A percentile compares a stretch with the other conserved stretches of the same genome.
These are phyloP conservation scores for Pseudolycoriella hygida DNA, from an alignment of 2,888 invertebrate genomes.

Conservation along the genomic window DNA sequence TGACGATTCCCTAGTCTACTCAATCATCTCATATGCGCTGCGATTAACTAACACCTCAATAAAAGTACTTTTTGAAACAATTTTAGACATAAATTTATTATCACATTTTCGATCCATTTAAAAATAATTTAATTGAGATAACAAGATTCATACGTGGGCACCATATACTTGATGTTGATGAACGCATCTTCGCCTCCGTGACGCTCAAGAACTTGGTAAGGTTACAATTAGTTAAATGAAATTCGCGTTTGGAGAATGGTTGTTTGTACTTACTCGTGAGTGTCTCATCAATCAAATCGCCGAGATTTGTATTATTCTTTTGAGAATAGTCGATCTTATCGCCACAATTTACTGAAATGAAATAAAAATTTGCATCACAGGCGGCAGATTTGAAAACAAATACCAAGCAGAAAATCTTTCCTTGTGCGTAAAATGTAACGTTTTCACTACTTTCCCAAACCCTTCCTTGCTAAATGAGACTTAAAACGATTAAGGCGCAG, in stretches of 20 bases:
- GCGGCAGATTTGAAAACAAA: constrained; percentile 1
- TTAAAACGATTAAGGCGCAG: too few species aligned
- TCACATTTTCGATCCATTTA: too few species aligned
- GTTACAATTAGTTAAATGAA: too few species aligned
- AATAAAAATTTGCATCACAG: too few species aligned
- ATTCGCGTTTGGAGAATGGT: too few species aligned
- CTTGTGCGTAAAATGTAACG: neutral
- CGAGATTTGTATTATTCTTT: constrained; percentile 69
- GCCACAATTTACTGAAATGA: constrained; percentile 62
- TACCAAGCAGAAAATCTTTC: neutral
- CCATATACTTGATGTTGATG: constrained; percentile 95
- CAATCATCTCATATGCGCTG: too few species aligned
- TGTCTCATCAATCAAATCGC: constrained; percentile 83
- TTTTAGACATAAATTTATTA: too few species aligned
- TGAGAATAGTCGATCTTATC: constrained; percentile 83
- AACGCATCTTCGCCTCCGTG: constrained; percentile 93
- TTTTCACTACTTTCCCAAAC: too few species aligned
- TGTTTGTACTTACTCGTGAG: constrained; percentile 29
- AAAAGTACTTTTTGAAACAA: too few species aligned
- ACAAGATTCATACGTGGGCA: constrained; percentile 93
- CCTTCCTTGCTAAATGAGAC: too few species aligned
- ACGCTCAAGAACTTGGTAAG: constrained; percentile 59
- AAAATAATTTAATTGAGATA: constrained; percentile 43
- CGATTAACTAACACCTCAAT: too few species aligned
- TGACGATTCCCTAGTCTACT: too few species aligned